These are phyloP conservation scores for Sinelater perroti DNA, from an alignment of 2,888 invertebrate species.

Conservation along the genomic window DNA sequence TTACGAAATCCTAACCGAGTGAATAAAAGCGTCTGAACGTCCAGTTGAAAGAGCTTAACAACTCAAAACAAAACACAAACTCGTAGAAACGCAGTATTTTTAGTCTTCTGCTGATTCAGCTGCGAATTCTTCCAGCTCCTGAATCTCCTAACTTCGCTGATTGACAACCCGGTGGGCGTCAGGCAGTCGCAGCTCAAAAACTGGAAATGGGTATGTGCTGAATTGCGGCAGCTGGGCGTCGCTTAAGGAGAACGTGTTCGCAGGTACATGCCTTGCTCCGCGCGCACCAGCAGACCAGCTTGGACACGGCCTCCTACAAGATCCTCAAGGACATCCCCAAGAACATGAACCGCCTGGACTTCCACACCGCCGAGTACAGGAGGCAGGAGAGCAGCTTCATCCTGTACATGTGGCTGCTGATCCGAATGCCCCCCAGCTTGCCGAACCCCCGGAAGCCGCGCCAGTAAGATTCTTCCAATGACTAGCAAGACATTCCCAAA, in stretches of 20 bases:
- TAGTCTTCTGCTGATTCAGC: too few relatives aligned
- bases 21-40: too few relatives aligned
- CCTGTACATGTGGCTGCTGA: conserved; percentile 62
- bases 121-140: too few relatives aligned
- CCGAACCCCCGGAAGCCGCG: conserved; percentile 54
- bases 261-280: conserved; percentile 61
- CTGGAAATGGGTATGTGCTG: conserved; percentile 48
- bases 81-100: too few relatives aligned
- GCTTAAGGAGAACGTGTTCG: not conserved
- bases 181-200: conserved; percentile 43
- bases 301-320: conserved; percentile 63
- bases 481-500: not conserved
- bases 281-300: conserved; percentile 58
- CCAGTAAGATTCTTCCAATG: too few relatives aligned
- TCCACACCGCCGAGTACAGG: conserved; percentile 60
- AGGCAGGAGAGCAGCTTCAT: conserved; percentile 57
- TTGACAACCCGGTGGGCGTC: conserved; percentile 49
- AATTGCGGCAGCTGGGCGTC: too few relatives aligned
- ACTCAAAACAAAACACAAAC: too few relatives aligned
- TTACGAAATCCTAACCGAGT: too few relatives aligned
- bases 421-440: conserved; percentile 58
- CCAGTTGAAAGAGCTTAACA: too few relatives aligned
- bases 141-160: conserved; percentile 49
- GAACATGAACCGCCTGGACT: conserved; percentile 60
- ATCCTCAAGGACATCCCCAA: conserved; percentile 62